Conservation (phyloP, 2,888 invertebrate genomes). For the Tuta absoluta region DNA sequence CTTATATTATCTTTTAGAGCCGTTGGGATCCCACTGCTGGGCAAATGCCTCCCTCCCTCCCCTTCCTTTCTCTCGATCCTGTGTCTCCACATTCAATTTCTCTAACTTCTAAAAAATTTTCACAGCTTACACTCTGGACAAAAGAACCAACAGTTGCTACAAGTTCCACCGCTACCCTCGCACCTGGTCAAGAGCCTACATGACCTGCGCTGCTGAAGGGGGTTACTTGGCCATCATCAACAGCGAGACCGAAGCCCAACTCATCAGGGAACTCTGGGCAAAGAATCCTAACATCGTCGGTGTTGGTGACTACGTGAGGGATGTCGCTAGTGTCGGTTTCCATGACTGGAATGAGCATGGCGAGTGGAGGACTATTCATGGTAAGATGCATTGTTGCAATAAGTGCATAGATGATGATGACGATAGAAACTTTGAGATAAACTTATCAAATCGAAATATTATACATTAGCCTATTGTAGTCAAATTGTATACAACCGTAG, state of each 20-base stretch:
- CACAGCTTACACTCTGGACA: constrained; percentile 35
- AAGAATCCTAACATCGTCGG: neutral
- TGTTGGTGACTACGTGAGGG: constrained; percentile 28
- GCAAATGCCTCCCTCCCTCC: too few relatives aligned
- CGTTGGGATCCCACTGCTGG: too few relatives aligned
- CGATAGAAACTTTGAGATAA: neutral
- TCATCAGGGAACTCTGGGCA: constrained; percentile 11
- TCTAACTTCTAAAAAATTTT: neutral
- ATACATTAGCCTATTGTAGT: too few relatives aligned
- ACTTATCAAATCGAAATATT: too few relatives aligned
- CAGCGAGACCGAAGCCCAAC: constrained; percentile 31
- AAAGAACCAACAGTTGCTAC: constrained; percentile 39
- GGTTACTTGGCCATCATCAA: constrained; percentile 40
- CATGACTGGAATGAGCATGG: constrained; percentile 40
- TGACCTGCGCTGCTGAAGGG: constrained; percentile 42
- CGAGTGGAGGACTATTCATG: constrained; percentile 40
- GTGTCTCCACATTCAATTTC: too few relatives aligned
- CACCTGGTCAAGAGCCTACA: constrained; percentile 40
- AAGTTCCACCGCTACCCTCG: constrained; percentile 39
- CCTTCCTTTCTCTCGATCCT: too few relatives aligned
- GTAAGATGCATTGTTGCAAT: constrained; percentile 34
- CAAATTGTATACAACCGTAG: too few relatives aligned
- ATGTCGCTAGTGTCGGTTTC: constrained; percentile 41
- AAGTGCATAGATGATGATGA: neutral
- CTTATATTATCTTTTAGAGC: too few relatives aligned